phyloP scores from a whole-genome alignment of 2,797 vertebrate species.

The Pipistrellus kuhlii region DNA sequence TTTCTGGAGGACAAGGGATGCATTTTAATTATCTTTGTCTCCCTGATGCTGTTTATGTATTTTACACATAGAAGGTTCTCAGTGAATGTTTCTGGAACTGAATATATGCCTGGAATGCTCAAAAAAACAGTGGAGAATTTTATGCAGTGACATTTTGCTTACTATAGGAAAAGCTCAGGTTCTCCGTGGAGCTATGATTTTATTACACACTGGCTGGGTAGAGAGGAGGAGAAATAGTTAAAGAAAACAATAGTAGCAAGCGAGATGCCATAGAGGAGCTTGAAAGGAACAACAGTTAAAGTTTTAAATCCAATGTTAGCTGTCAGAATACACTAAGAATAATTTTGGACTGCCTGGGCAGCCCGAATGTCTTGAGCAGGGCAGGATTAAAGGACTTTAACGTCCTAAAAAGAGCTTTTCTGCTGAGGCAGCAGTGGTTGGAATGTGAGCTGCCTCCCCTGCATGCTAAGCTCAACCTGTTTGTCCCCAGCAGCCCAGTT shows the following conservation, averaged over 20 bases:
- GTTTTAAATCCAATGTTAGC: background rate
- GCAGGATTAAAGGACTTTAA: background rate
- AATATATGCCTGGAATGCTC: background rate
- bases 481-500: background rate
- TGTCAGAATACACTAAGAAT: background rate
- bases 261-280: background rate
- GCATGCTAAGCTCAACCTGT: background rate
- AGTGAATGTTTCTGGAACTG: background rate
- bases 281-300: background rate
- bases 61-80: background rate
- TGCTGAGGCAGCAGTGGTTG: background rate
- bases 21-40: slow-evolving; percentile 40
- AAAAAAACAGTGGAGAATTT: slow-evolving; percentile 3
- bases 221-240: slow-evolving; percentile 34
- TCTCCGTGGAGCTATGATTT: slow-evolving; percentile 29
- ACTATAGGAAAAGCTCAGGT: background rate
- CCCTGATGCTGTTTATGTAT: background rate
- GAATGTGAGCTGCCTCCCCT: background rate
- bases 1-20: background rate
- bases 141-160: background rate
- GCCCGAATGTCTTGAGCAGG: background rate
- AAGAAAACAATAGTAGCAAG: background rate
- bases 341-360: slow-evolving; percentile 18
- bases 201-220: background rate
- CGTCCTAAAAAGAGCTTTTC: background rate